phyloP scores from a whole-genome alignment of 1,140 invertebrate genomes.

The Sycophila sp. region DNA sequence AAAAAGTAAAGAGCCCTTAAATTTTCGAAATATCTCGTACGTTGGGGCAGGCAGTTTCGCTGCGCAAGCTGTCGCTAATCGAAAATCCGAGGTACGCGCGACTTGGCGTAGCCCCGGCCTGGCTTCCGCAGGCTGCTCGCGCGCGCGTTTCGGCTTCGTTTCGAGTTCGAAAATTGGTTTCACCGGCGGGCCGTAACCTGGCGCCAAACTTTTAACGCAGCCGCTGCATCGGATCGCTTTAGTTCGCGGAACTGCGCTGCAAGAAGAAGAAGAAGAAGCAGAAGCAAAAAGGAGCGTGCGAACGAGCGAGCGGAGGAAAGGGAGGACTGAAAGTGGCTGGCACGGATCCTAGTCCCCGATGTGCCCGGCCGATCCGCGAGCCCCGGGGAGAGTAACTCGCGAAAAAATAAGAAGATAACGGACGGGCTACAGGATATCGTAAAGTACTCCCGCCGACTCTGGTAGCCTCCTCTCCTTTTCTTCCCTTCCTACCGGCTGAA shows the following conservation, averaged over 20 bases:
- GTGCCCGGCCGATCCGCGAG: neutral
- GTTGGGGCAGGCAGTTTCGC: too few relatives aligned
- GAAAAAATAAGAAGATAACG: constrained; percentile 17
- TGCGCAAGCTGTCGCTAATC: constrained; percentile 24
- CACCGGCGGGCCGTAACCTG: neutral
- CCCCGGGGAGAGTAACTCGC: neutral
- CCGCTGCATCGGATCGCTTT: constrained; percentile 42
- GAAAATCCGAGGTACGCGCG: neutral
- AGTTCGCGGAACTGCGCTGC: constrained; percentile 11
- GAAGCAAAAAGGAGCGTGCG: neutral
- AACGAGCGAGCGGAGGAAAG: neutral
- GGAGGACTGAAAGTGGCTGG: neutral
- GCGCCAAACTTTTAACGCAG: constrained; percentile 43
- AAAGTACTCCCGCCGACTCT: neutral
- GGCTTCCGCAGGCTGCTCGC: too few relatives aligned
- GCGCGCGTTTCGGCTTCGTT: neutral
- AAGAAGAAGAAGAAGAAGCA: neutral
- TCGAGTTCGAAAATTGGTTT: constrained; percentile 39
- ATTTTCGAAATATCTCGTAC: too few relatives aligned
- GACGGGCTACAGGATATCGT: neutral
- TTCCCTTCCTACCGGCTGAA: neutral
- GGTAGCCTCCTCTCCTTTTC: too few relatives aligned
- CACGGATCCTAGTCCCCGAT: neutral
- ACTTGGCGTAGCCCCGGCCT: neutral
- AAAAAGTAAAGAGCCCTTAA: too few relatives aligned